phyloP scores from a whole-genome alignment of 2,113 vertebrate genomes.

The Leucoraja erinaceus region DNA sequence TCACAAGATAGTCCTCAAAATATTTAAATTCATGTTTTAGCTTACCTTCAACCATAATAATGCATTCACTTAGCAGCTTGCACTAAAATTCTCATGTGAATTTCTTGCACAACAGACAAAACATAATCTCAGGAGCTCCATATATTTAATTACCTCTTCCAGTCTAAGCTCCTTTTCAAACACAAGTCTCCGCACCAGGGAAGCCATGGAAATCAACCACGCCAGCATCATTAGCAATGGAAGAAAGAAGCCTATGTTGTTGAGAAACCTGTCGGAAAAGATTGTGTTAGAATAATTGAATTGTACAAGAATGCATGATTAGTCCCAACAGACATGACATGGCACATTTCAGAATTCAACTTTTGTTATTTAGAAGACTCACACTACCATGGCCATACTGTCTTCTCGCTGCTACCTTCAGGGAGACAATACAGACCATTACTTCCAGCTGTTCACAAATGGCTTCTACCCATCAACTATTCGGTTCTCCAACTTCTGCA shows the following conservation, averaged over 20 bases:
- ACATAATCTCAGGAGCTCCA: not conserved
- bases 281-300: not conserved
- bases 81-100: not conserved
- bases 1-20: not conserved
- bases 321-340: not conserved
- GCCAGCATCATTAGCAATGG: conserved; percentile 62
- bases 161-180: conserved; percentile 59
- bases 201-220: conserved; percentile 58
- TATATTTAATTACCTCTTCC: conserved; percentile 53
- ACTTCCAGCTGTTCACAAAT: no score
- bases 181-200: conserved; percentile 58
- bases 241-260: conserved; percentile 56
- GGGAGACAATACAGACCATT: no score
- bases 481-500: no score
- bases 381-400: no score
- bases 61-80: not conserved
- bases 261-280: conserved; percentile 55
- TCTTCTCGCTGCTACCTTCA: no score
- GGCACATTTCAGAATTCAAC: not conserved
- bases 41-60: not conserved
- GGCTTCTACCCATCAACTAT: no score
- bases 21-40: not conserved
- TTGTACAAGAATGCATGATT: not conserved
- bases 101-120: not conserved
- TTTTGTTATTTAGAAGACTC: not conserved